These are phyloP conservation scores for Zenarchopterus dispar DNA, from an alignment of 2,797 vertebrate species.

Conservation along the genomic window DNA sequence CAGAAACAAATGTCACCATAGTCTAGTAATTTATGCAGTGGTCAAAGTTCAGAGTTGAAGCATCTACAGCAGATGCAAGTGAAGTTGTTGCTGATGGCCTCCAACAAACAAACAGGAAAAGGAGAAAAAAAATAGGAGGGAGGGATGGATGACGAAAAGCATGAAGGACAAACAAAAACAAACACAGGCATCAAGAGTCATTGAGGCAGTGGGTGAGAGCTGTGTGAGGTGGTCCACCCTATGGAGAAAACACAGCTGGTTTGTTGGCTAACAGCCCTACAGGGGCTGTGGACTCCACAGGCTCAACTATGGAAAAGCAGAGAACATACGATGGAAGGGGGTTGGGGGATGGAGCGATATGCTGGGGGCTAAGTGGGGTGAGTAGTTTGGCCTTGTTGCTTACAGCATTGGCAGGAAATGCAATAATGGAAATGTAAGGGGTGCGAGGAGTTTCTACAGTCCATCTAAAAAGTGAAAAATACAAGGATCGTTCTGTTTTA, in stretches of 20 bases:
- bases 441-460: conserved; percentile 10
- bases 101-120: conserved; percentile 59
- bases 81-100: conserved; percentile 57
- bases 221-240: conserved; percentile 69
- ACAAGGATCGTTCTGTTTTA: not conserved
- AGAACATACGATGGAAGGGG: conserved; percentile 48
- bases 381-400: conserved; percentile 71
- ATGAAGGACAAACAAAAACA: conserved; percentile 69
- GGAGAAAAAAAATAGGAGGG: conserved; percentile 27
- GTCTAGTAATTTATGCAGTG: too few relatives aligned
- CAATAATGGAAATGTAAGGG: conserved; percentile 23
- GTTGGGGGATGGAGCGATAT: conserved; percentile 43
- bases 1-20: too few relatives aligned
- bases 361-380: conserved; percentile 69
- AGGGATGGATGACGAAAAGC: conserved; percentile 20
- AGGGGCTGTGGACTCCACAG: conserved; percentile 64
- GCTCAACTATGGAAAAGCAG: conserved; percentile 53
- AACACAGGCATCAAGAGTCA: conserved; percentile 79
- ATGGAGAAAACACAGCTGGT: conserved; percentile 75
- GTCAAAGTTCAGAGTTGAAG: conserved; percentile 7
- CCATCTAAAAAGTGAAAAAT: conserved; percentile 27
- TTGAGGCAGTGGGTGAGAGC: conserved; percentile 66
- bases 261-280: conserved; percentile 73
- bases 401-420: conserved; percentile 62
- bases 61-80: conserved; percentile 40